Evolutionary conservation across 2,888 invertebrate genomes (phyloP), one percentile per base, ranked within the genome.

Genomic region (Leptinotarsa juncta): DNA sequence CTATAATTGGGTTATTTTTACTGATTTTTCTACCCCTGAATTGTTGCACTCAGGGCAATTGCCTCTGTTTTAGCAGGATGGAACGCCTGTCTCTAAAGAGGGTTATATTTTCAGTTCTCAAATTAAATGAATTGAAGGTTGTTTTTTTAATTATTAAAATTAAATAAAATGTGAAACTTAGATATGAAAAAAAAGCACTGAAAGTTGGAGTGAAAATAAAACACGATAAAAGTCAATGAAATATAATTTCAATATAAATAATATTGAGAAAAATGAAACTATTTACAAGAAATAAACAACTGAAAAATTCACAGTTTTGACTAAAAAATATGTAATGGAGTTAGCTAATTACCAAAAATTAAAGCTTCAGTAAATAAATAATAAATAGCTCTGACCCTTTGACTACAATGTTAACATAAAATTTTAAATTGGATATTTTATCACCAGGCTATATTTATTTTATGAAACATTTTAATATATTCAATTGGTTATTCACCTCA

Each of bases 191-290:
- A 51, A 51, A 12, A 5, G 2, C 4, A 16, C 4, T 51, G 16
- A 51, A 15, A n/a, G n/a, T 51, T 51, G 51, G 51, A 51, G 16
- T 15, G 51, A n/a, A 51, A 51, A 51, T 51, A n/a, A 51, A 51
- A 51, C 14, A 51, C n/a, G n/a, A 16, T 51, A n/a, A 51, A 51
- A 51, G n/a, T 51, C 51, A 16, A 51, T 16, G 51, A 51, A 51
- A 51, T 51, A 51, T 51, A 51, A 51, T 51, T 51, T 51, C 51
- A 51, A 15, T 51, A 51, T 51, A 51, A 51, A 51, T 51, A 15
- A 51, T 51, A 51, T 51, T n/a, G 51, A 51, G n/a, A 15, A 51
- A 51, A 51, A n/a, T 51, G n/a, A 51, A 51, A 51, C n/a, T 16
- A 51, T 51, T 51, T 51, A 16, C 15, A 51, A 51, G 51, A 15